Evolutionary conservation across 2,797 vertebrate species (phyloP).

Genomic region (Epinephelus awoara): DNA sequence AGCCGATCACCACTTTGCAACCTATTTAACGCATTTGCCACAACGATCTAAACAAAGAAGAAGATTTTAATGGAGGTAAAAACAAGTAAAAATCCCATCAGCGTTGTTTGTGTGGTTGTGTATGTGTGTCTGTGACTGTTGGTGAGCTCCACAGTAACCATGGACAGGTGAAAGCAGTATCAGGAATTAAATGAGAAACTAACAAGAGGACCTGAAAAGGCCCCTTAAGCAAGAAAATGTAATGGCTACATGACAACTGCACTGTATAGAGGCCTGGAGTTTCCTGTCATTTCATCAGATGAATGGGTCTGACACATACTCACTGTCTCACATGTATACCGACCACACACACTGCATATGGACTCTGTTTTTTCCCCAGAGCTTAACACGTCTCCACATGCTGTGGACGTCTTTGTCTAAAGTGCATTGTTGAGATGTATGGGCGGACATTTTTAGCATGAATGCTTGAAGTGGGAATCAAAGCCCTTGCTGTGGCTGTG

Average conservation of each 20-base stretch:
- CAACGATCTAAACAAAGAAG: constrained; percentile 1
- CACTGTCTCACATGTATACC: neutral
- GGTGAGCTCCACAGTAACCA: constrained; percentile 3
- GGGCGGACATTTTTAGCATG: constrained; percentile 26
- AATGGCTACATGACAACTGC: constrained; percentile 43
- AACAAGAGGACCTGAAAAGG: constrained; percentile 44
- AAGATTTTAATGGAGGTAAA: constrained; percentile 29
- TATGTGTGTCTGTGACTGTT: constrained; percentile 8
- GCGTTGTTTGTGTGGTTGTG: neutral
- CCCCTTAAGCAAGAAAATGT: constrained; percentile 42
- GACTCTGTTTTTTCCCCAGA: neutral
- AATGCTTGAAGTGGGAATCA: constrained; percentile 24
- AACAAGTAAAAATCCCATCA: neutral
- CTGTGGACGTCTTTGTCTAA: constrained; percentile 32
- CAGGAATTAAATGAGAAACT: constrained; percentile 28
- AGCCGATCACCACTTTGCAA: constrained; percentile 39
- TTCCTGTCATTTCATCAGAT: constrained; percentile 48
- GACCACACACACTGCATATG: neutral
- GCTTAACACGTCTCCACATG: constrained; percentile 25
- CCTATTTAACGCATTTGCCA: constrained; percentile 29
- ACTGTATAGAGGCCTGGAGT: constrained; percentile 21
- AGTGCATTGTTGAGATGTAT: constrained; percentile 31
- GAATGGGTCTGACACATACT: neutral
- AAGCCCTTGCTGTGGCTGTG: constrained; percentile 17
- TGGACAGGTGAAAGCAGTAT: constrained; percentile 37